A percentile compares a stretch with the other conserved stretches of the same genome.
Conservation (phyloP, 1,140 invertebrate species). For the Rhynchophorus ferrugineus region DNA sequence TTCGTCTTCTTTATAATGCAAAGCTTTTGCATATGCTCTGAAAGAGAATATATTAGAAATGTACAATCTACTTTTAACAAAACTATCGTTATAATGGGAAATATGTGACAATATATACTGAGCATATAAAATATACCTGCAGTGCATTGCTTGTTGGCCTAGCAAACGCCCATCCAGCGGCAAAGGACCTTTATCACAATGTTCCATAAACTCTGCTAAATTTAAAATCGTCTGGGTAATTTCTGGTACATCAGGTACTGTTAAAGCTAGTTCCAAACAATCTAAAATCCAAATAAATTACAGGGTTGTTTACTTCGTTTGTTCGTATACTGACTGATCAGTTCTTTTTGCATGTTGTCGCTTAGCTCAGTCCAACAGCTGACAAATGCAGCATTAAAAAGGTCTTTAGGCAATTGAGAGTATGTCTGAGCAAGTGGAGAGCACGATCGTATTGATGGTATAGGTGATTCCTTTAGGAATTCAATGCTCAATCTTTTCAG, state of each 20-base stretch:
- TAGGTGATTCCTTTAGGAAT: conserved; percentile 91
- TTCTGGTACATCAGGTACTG: conserved; percentile 90
- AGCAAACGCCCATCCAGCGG: conserved; percentile 80
- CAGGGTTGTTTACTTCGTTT: neutral
- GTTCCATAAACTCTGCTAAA: conserved; percentile 98
- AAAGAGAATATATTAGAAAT: conserved; percentile 27
- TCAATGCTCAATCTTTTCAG: conserved; percentile 83
- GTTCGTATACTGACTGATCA: conserved; percentile 50
- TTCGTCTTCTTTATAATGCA: conserved; percentile 98
- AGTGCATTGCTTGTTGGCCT: conserved; percentile 75
- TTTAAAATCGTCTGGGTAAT: conserved; percentile 97
- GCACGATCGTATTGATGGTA: conserved; percentile 85
- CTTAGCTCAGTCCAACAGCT: conserved; percentile 97
- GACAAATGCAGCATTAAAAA: conserved; percentile 98
- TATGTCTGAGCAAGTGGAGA: conserved; percentile 89
- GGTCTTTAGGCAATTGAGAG: conserved; percentile 83
- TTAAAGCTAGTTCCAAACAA: conserved; percentile 82
- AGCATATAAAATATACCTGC: conserved; percentile 56
- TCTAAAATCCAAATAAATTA: conserved; percentile 25
- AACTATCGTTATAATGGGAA: no score
- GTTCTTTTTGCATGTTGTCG: conserved; percentile 71
- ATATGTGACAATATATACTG: no score
- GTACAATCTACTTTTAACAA: no score
- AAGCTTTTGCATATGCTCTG: conserved; percentile 84
- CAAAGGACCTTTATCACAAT: conserved; percentile 92